Conservation (phyloP, 2,797 vertebrate genomes). For the Sorex maritimensis region DNA sequence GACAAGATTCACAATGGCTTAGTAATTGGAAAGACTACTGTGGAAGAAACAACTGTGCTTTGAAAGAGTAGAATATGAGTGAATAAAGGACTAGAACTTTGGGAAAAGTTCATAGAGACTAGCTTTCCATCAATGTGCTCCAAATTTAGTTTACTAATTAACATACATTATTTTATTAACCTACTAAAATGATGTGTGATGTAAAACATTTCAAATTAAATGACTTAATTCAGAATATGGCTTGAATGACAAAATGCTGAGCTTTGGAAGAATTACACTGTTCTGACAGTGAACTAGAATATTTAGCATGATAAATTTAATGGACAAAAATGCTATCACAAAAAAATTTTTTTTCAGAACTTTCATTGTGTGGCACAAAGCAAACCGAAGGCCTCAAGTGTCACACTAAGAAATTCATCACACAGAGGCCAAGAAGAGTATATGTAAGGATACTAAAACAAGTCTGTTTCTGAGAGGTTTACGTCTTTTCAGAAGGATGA, state of each 20-base stretch:
- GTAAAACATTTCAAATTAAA: background rate
- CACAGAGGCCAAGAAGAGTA: background rate
- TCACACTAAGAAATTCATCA: background rate
- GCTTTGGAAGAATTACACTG: conserved; percentile 1
- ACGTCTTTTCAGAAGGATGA: background rate
- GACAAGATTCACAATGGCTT: background rate
- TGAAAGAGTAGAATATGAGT: conserved; percentile 46
- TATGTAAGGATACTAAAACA: background rate
- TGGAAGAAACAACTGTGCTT: background rate
- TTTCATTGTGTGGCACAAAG: background rate
- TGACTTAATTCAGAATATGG: conserved; percentile 2
- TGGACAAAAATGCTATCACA: background rate
- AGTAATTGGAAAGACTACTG: background rate
- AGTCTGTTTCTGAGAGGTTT: background rate
- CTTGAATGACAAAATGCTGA: background rate
- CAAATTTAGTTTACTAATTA: conserved; percentile 38
- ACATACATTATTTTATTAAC: background rate
- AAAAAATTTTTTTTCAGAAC: too few species aligned
- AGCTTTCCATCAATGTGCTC: too few species aligned
- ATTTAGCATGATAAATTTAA: background rate
- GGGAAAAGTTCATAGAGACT: background rate
- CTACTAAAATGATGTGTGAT: background rate
- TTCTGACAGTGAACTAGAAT: background rate
- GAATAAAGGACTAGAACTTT: conserved; percentile 6
- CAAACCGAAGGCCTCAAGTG: background rate